A percentile compares a stretch with the other conserved stretches of the same genome.
Conservation (phyloP, 2,113 vertebrate genomes). For the Globicephala melas region DNA sequence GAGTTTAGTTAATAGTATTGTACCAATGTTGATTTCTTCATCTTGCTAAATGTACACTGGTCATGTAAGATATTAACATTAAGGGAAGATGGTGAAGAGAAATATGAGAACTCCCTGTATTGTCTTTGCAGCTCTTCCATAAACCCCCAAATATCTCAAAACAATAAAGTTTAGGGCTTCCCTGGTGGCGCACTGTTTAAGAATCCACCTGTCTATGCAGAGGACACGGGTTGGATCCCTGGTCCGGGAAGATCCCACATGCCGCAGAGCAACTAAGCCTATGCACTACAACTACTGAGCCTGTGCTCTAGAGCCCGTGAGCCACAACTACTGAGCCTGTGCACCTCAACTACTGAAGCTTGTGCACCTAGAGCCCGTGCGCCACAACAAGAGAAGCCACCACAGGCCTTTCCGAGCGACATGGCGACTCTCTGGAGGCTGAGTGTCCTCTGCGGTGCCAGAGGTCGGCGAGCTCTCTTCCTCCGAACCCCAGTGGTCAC, state of each 20-base stretch:
- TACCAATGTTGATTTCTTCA: not conserved
- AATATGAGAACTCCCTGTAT: not conserved
- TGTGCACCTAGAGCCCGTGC: fast-evolving
- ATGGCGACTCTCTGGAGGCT: constrained; percentile 87
- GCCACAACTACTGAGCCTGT: too few relatives aligned
- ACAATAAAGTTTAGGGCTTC: not conserved
- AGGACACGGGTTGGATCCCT: too few relatives aligned
- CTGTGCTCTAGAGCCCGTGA: too few relatives aligned
- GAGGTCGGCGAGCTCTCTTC: constrained; percentile 80
- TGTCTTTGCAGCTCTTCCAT: not conserved
- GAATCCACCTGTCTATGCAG: too few relatives aligned
- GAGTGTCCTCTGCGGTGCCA: constrained; percentile 80
- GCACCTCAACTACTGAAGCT: too few relatives aligned
- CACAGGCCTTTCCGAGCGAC: constrained; percentile 28
- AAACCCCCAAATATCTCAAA: not conserved
- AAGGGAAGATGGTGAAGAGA: not conserved
- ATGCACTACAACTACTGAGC: too few relatives aligned
- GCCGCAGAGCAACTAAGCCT: too few relatives aligned
- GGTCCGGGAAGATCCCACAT: too few relatives aligned
- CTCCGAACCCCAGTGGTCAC: constrained; percentile 79
- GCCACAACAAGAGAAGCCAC: too few relatives aligned
- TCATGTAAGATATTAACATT: not conserved
- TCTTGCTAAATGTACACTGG: not conserved
- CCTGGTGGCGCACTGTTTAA: too few relatives aligned
- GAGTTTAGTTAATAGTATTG: not conserved